phyloP scores from a whole-genome alignment of 2,888 invertebrate species.

The Caenorhabditis doughertyi region DNA sequence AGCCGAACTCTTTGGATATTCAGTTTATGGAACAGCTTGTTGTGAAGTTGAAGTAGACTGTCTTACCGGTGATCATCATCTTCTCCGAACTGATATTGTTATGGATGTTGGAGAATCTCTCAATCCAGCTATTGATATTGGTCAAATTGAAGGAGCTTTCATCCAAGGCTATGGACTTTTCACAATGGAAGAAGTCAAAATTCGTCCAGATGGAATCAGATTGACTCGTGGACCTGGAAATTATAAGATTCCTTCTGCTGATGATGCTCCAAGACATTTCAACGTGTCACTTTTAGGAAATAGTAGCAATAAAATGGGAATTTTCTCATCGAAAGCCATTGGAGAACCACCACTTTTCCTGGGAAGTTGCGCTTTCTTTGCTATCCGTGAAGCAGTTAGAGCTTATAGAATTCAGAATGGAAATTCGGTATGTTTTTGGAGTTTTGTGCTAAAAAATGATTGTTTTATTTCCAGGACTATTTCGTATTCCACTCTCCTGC shows the following conservation, averaged over 20 bases:
- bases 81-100: conserved; percentile 92
- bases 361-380: conserved; percentile 92
- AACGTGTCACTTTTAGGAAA: conserved; percentile 94
- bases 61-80: conserved; percentile 93
- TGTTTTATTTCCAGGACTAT: conserved; percentile 84
- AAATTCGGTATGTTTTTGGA: conserved; percentile 5
- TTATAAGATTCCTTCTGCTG: conserved; percentile 95
- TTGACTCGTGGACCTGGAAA: conserved; percentile 92
- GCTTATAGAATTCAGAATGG: conserved; percentile 86
- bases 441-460: neutral
- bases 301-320: conserved; percentile 92
- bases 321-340: conserved; percentile 97
- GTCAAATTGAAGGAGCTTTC: conserved; percentile 96
- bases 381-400: conserved; percentile 90
- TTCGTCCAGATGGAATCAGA: conserved; percentile 86
- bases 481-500: conserved; percentile 88
- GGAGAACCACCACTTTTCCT: conserved; percentile 96
- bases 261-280: conserved; percentile 93
- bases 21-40: conserved; percentile 91
- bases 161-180: conserved; percentile 95
- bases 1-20: conserved; percentile 90
- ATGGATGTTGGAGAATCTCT: conserved; percentile 97
- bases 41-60: conserved; percentile 95
- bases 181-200: conserved; percentile 92
- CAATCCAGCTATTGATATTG: conserved; percentile 97